These are phyloP conservation scores for Arenicola marina DNA, from an alignment of 2,888 invertebrate species.

Conservation along the genomic window DNA sequence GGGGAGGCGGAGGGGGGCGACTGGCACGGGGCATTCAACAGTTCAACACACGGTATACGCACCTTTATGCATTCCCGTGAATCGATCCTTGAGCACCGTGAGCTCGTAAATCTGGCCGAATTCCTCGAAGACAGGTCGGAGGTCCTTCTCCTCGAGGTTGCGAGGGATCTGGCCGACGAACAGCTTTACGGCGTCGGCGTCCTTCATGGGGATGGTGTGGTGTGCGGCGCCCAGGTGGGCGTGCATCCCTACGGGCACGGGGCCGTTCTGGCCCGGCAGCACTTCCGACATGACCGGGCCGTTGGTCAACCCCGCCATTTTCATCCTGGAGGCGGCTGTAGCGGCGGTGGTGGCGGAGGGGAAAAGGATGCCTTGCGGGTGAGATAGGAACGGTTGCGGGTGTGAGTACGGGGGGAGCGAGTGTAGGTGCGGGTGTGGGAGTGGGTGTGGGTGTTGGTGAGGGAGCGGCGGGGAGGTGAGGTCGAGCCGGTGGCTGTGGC, in stretches of 20 bases:
- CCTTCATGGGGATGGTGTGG: conserved; percentile 58
- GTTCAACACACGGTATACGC: conserved; percentile 50
- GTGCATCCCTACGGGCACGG: neutral
- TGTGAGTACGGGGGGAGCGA: too few relatives aligned
- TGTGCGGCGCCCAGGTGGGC: neutral
- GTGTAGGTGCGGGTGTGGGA: too few relatives aligned
- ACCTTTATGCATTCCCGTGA: conserved; percentile 96
- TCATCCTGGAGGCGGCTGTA: too few relatives aligned
- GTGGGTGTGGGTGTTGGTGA: too few relatives aligned
- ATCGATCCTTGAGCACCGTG: conserved; percentile 90
- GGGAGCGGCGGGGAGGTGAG: too few relatives aligned
- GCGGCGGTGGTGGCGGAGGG: too few relatives aligned
- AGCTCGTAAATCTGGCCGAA: conserved; percentile 93
- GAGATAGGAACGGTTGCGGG: too few relatives aligned
- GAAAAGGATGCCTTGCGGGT: too few relatives aligned
- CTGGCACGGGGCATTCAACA: neutral
- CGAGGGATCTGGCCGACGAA: conserved; percentile 93
- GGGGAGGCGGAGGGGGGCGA: neutral
- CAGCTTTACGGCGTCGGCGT: conserved; percentile 73
- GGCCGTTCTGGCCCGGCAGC: conserved; percentile 1
- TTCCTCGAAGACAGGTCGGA: conserved; percentile 88
- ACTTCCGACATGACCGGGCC: neutral
- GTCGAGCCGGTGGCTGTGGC: too few relatives aligned
- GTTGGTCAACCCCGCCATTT: neutral
- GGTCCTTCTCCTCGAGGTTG: conserved; percentile 83